phyloP scores from a whole-genome alignment of 1,140 invertebrate genomes.

The Chrysomallon squamiferum region DNA sequence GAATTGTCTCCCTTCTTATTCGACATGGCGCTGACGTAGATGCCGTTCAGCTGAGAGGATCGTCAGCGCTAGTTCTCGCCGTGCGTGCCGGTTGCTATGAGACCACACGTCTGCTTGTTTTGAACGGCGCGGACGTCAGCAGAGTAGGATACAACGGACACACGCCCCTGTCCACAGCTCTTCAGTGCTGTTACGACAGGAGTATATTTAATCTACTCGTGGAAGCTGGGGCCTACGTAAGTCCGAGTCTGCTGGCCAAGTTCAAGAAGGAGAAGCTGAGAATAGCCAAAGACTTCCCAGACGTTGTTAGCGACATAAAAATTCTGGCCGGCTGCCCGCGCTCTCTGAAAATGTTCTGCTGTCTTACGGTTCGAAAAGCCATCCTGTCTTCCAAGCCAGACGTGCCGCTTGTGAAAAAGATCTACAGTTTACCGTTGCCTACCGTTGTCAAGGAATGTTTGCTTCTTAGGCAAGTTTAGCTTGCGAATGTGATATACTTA shows the following conservation, averaged over 20 bases:
- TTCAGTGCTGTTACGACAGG: constrained; percentile 32
- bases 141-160: constrained; percentile 44
- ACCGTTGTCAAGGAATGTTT: constrained; percentile 45
- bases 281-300: constrained; percentile 28
- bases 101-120: constrained; percentile 34
- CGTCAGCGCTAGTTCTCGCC: constrained; percentile 45
- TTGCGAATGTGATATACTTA: too few relatives aligned
- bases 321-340: constrained; percentile 29
- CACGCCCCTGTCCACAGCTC: constrained; percentile 41
- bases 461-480: too few relatives aligned
- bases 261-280: constrained; percentile 40
- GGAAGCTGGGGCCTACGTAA: constrained; percentile 36
- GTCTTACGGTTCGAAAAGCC: constrained; percentile 34
- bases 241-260: constrained; percentile 28
- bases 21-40: constrained; percentile 42
- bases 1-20: constrained; percentile 41
- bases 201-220: constrained; percentile 38
- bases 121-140: constrained; percentile 53
- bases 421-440: constrained; percentile 42
- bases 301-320: constrained; percentile 30
- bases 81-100: constrained; percentile 34
- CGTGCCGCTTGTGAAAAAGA: constrained; percentile 40
- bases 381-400: constrained; percentile 24
- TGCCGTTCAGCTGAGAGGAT: constrained; percentile 40
- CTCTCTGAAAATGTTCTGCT: constrained; percentile 34